Percentiles rank a stretch among this genome's conserved stretches.
phyloP scores from a whole-genome alignment of 2,888 invertebrate species.

The Caenorhabditis drosophilae region DNA sequence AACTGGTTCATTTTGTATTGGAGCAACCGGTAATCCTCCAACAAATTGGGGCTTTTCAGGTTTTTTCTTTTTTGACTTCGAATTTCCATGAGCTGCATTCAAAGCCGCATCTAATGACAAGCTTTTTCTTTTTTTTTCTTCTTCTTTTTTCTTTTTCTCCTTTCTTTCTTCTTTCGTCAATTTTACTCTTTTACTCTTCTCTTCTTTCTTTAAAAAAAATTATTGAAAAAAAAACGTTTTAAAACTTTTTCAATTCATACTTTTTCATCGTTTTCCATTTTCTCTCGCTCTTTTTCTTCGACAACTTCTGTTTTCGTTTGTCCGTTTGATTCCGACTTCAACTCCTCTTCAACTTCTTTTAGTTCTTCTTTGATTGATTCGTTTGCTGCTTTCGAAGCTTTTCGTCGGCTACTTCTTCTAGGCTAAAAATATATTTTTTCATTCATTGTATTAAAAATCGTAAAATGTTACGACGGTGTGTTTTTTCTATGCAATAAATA shows the following conservation, averaged over 20 bases:
- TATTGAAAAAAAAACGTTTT: neutral
- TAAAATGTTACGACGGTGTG: neutral
- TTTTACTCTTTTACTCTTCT: constrained; percentile 5
- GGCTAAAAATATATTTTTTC: too few relatives aligned
- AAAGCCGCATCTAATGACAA: constrained; percentile 20
- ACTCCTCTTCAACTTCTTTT: constrained; percentile 7
- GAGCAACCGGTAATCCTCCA: constrained; percentile 39
- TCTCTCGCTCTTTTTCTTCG: constrained; percentile 2
- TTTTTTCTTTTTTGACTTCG: constrained; percentile 41
- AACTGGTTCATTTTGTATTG: constrained; percentile 34
- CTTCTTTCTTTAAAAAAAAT: neutral
- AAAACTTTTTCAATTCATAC: neutral
- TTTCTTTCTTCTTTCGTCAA: constrained; percentile 3
- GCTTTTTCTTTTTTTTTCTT: constrained; percentile 6
- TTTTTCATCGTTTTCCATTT: constrained; percentile 3
- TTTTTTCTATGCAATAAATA: too few relatives aligned
- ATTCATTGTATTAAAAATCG: neutral
- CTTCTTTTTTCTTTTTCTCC: neutral
- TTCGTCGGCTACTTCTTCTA: constrained; percentile 6
- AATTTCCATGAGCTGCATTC: constrained; percentile 23
- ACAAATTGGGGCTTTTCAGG: constrained; percentile 42
- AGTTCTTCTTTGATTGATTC: constrained; percentile 9
- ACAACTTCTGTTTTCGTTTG: constrained; percentile 10
- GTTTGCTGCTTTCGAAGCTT: neutral
- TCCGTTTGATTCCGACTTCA: too few relatives aligned